Conservation (phyloP, 2,797 vertebrate species). For the Peromyscus nudipes region DNA sequence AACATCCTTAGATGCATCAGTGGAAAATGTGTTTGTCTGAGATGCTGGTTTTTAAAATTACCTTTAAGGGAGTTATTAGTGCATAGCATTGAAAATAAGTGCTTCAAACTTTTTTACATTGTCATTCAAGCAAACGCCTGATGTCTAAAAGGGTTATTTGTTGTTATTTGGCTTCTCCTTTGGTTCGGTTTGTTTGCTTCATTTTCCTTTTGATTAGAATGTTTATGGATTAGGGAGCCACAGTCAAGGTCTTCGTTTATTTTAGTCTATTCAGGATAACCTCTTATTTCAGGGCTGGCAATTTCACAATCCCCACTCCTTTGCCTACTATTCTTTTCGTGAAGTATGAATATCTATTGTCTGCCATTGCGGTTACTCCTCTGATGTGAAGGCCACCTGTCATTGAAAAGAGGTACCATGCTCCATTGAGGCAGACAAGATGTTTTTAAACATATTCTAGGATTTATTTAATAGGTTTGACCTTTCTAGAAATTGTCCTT, state of each 20-base stretch:
- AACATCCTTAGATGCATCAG: conserved; percentile 20
- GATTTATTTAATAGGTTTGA: conserved; percentile 89
- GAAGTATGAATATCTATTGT: conserved; percentile 77
- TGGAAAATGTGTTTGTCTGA: background rate
- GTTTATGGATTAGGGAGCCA: conserved; percentile 64
- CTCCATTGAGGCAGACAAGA: conserved; percentile 83
- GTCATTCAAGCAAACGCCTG: background rate
- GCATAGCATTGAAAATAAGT: background rate
- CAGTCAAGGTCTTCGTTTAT: conserved; percentile 77
- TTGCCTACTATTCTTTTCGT: conserved; percentile 40
- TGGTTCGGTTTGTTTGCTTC: conserved; percentile 42
- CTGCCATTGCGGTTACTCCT: conserved; percentile 46
- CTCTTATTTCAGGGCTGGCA: conserved; percentile 61
- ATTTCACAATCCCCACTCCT: conserved; percentile 59
- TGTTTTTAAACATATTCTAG: conserved; percentile 81
- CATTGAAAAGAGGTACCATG: conserved; percentile 85
- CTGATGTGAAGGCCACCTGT: conserved; percentile 83
- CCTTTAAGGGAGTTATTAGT: conserved; percentile 37
- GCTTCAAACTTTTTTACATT: conserved; percentile 46
- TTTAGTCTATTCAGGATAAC: conserved; percentile 70
- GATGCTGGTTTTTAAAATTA: background rate
- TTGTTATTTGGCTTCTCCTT: conserved; percentile 9
- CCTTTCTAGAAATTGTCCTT: conserved; percentile 89
- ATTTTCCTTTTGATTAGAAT: conserved; percentile 63
- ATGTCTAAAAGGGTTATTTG: conserved; percentile 45